A percentile compares a stretch with the other conserved stretches of the same genome.
Evolutionary conservation across 2,113 vertebrate species (phyloP).

Genomic region (Odobenus rosmarus): DNA sequence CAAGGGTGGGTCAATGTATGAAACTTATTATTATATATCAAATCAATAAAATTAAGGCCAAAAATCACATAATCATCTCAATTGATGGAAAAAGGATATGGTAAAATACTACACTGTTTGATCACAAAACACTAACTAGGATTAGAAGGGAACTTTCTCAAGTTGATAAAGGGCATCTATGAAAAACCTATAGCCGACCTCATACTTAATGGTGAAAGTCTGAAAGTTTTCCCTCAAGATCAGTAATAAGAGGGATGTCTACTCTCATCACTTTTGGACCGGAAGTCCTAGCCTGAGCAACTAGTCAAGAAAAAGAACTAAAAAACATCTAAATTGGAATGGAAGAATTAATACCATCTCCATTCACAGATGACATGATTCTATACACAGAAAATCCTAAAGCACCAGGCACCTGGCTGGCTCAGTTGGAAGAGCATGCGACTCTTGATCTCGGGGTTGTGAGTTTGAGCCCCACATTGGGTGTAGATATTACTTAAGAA

Average conservation of each 20-base stretch:
- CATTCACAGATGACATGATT: not conserved
- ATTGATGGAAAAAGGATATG: not conserved
- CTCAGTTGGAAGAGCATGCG: not conserved
- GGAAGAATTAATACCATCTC: not conserved
- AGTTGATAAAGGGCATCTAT: not conserved
- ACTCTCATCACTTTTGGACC: not conserved
- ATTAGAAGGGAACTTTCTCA: not conserved
- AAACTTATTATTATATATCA: not conserved
- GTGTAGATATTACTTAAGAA: not conserved
- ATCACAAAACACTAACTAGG: constrained; percentile 6
- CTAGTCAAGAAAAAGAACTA: not conserved
- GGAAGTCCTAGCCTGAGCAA: not conserved
- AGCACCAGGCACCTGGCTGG: not conserved
- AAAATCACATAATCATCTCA: not conserved
- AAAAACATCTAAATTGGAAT: not conserved
- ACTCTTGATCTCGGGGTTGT: not conserved
- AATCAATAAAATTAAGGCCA: constrained; percentile 11
- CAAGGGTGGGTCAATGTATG: not conserved
- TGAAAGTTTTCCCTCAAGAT: not conserved
- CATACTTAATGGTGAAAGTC: not conserved
- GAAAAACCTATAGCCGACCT: constrained; percentile 1
- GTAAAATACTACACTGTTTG: not conserved
- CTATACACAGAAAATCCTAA: not conserved
- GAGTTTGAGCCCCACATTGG: not conserved
- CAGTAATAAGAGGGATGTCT: not conserved